Percentiles rank a stretch among this genome's conserved stretches.
Conservation (phyloP, 2,113 vertebrate genomes). For the Mesoclemmys tuberculata region DNA sequence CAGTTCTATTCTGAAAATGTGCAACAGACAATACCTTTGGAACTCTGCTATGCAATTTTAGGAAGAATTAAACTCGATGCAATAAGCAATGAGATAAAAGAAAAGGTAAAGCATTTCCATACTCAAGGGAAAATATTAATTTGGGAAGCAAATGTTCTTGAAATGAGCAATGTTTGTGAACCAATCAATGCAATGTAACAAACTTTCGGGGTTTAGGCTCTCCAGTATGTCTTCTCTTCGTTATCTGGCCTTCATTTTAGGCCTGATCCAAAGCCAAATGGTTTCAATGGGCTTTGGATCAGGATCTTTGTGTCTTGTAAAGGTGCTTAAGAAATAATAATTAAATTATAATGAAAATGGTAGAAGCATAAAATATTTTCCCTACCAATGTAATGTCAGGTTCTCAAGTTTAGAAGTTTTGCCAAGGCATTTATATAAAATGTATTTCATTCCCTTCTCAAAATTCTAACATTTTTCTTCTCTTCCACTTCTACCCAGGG, state of each 20-base stretch:
- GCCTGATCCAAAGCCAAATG: neutral
- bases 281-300: neutral
- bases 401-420: neutral
- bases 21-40: neutral
- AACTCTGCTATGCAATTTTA: neutral
- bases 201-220: neutral
- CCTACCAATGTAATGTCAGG: conserved; percentile 11
- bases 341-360: conserved; percentile 24
- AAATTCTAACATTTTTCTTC: neutral
- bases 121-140: neutral
- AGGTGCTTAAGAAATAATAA: conserved; percentile 31
- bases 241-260: neutral
- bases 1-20: no score
- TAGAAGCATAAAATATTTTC: conserved; percentile 26
- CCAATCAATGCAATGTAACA: neutral
- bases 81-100: neutral
- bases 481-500: neutral
- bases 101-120: neutral
- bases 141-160: neutral
- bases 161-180: neutral
- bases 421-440: conserved; percentile 13
- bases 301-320: neutral
- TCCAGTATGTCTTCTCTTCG: neutral
- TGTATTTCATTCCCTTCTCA: neutral
- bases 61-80: neutral